Evolutionary conservation across 2,888 invertebrate species (phyloP).

Genomic region (Drosophila engyochracea): DNA sequence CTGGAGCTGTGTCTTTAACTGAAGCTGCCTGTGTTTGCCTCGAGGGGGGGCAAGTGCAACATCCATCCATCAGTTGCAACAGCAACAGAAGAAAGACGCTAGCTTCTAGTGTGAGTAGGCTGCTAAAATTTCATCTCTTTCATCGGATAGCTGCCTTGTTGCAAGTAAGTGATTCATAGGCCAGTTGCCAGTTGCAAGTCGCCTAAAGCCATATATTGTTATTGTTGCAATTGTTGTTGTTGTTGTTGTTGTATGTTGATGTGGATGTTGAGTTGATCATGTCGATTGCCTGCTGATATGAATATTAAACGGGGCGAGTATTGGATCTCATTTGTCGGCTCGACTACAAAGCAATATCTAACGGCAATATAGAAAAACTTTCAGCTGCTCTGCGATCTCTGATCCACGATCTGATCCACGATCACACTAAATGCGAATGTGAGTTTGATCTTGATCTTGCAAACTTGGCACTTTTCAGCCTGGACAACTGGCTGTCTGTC

Average conservation of each 20-base stretch:
- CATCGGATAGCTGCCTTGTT: conserved; percentile 24
- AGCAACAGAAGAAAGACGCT: conserved; percentile 38
- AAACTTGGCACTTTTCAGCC: conserved; percentile 31
- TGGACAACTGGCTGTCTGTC: background rate
- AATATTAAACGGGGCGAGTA: conserved; percentile 65
- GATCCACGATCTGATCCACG: conserved; percentile 60
- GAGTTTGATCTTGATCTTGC: conserved; percentile 54
- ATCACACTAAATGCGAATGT: conserved; percentile 27
- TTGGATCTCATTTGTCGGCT: conserved; percentile 71
- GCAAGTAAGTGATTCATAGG: conserved; percentile 70
- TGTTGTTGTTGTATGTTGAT: conserved; percentile 10
- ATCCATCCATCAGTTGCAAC: conserved; percentile 20
- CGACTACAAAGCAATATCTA: conserved; percentile 73
- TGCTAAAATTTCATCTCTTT: conserved; percentile 24
- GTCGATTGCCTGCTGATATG: conserved; percentile 74
- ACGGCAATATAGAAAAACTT: conserved; percentile 62
- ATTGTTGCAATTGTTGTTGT: conserved; percentile 28
- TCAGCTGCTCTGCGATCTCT: conserved; percentile 31
- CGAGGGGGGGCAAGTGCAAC: conserved; percentile 31
- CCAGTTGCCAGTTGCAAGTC: conserved; percentile 43
- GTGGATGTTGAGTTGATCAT: conserved; percentile 47
- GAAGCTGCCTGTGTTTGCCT: conserved; percentile 54
- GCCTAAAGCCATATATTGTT: conserved; percentile 51
- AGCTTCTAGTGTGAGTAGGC: conserved; percentile 17
- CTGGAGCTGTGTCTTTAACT: conserved; percentile 10